Percentiles rank a stretch among this genome's conserved stretches.
phyloP scores from a whole-genome alignment of 2,797 vertebrate species.

The Paramormyrops hopkinsi region DNA sequence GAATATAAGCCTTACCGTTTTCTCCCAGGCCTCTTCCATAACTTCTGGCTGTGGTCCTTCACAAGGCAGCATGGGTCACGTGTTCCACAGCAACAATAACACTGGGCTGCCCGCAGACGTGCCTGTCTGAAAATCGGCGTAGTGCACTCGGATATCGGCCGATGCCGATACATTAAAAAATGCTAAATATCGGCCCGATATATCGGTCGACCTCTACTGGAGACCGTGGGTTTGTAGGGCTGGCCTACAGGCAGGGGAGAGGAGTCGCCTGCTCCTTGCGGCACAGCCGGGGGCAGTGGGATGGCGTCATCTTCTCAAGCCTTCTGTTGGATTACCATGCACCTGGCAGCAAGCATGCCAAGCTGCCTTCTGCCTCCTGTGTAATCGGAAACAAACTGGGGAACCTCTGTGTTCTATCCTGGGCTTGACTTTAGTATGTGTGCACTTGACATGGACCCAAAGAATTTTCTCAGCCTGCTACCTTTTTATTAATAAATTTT shows the following conservation, averaged over 20 bases:
- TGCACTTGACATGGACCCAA: neutral
- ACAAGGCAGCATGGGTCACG: no score
- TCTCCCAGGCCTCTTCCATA: no score
- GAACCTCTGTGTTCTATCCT: neutral
- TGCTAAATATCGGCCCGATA: no score
- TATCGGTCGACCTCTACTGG: no score
- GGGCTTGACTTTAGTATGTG: neutral
- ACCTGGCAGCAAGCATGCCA: slow-evolving; percentile 5
- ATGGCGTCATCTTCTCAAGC: slow-evolving; percentile 10
- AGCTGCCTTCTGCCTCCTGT: neutral
- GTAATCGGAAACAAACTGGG: neutral
- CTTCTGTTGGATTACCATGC: slow-evolving; percentile 13
- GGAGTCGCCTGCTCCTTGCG: neutral
- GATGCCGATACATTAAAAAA: no score
- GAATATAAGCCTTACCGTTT: no score
- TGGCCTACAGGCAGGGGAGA: neutral
- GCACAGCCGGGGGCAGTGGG: neutral
- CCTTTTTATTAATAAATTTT: neutral
- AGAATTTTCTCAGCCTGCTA: neutral
- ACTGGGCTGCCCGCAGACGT: no score
- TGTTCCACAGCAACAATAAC: no score
- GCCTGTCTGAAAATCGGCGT: no score
- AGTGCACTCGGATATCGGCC: no score
- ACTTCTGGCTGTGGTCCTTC: no score
- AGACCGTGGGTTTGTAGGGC: neutral